phyloP scores from a whole-genome alignment of 2,113 vertebrate species.

The Gymnobelideus leadbeateri region DNA sequence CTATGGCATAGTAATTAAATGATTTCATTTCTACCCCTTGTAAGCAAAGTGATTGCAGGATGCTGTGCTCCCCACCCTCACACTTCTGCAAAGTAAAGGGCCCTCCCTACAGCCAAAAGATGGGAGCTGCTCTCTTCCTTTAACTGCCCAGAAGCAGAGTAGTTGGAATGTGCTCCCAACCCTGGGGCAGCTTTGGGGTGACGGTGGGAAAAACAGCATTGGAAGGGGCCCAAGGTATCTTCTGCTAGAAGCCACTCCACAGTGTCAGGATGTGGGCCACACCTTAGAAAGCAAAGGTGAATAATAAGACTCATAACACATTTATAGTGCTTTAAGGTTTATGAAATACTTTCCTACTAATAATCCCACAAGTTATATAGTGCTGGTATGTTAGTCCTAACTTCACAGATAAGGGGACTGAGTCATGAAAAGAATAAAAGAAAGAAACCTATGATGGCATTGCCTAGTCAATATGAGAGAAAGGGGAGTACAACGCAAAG shows the following conservation, averaged over 20 bases:
- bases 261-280: background rate
- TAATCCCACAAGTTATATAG: no score
- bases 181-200: background rate
- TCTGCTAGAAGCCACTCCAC: background rate
- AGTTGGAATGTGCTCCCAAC: background rate
- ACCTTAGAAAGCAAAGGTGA: background rate
- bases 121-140: background rate
- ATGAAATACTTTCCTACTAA: no score
- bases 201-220: background rate
- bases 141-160: background rate
- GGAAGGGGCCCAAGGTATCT: background rate
- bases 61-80: background rate
- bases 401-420: background rate
- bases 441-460: no score
- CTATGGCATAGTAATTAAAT: constrained; percentile 18
- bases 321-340: background rate
- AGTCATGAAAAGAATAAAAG: background rate
- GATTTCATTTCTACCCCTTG: background rate
- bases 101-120: background rate
- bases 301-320: background rate
- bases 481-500: no score
- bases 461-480: background rate
- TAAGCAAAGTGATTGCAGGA: background rate
- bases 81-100: background rate
- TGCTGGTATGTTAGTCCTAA: no score